Base-by-base conservation (phyloP, 2,888 invertebrate genomes). In the Tetanocera ferruginea region DNA sequence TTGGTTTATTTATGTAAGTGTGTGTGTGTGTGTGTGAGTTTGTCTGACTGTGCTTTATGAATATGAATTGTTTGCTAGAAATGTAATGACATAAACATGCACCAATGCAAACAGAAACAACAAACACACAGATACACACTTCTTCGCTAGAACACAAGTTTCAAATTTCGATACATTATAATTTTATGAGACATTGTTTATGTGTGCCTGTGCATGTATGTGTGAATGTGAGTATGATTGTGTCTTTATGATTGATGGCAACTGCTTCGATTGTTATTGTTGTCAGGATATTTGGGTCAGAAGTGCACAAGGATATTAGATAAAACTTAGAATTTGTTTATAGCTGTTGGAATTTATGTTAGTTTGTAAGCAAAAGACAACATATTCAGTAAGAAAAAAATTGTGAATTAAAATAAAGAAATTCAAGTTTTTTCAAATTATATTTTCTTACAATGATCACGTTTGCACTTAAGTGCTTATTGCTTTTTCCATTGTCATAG, bases 111-210 rank as follows among this genome's bases (percentile, higher is more conserved):
- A 64, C 34, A 34, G 34, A n/a, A 34, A 31, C 34, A 14, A 8
- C 17, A 55, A 28, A 34, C 55, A 70, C 31, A 17, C 52, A 31
- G 2, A n/a, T n/a, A 31, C 55, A 34, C 5, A 55, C 34, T 5
- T 17, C 5, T 0, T 1, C 1, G 31, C 3, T 17, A 17, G 34
- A 2, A 28, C 28, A 69, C 69, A 69, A 60, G 49, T 62, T 49
- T 62, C 62, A 43, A 43, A 73, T 62, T 73, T 73, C 73, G 73
- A 62, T 73, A 73, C 73, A 73, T 62, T 62, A 60, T 72, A 73
- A 73, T 73, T 73, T 73, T 49, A 73, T 49, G 73, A 60, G 73
- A 73, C 25, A 73, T 49, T 49, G 62, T 62, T 60, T 51, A 69
- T 49, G 49, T 60, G 37, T 25, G 60, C 49, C 1, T 28, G 37